Evolutionary conservation across 2,888 invertebrate species (phyloP), one percentile per base, ranked within the genome.

Genomic region (Orthosia cruda): DNA sequence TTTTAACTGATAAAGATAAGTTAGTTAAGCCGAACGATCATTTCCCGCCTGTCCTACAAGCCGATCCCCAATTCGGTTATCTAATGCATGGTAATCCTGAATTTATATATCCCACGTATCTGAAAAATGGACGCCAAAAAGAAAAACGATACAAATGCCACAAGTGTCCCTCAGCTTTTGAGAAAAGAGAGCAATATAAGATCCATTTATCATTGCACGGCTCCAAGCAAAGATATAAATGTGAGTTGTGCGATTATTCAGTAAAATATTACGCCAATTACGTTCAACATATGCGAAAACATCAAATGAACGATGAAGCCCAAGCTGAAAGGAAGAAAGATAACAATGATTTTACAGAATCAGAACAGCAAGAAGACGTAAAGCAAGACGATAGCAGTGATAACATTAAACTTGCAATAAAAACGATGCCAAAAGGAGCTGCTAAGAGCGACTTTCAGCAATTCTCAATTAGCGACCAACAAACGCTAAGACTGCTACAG

Each of bases 91-190:
- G 98, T 7, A 98, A 98, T 93, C 98, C 98, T 0, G 97, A 98
- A 84, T 98, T 98, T 88, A 97, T 98, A 69, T 98, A 98, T 90
- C 98, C 98, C 1, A 98, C 98, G 0, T 98, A 97, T 84, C 90
- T 98, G 74, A 98, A 98, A 92, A 98, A 98, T 89, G 98, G 98
- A 0, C 97, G 97, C 5, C 95, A 98, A 89, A 98, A 98, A 91
- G 98, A 98, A 90, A 98, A 98, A 91, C 97, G 98, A 7, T 98
- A 98, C 93, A 98, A 98, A 93, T 98, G 98, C 92, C 97, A 98
- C 88, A 98, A 98, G 94, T 99, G 99, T 91, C 99, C 99, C 0
- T 98, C 98, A 61, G 98, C 98, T 0, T 99, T 99, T 93, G 98
- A 98, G 89, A 98, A 99, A 94, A 97, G 98, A 55, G 98, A 98